These are phyloP conservation scores for Sinosuthora webbiana DNA, from an alignment of 2,113 vertebrate species.

Conservation along the genomic window DNA sequence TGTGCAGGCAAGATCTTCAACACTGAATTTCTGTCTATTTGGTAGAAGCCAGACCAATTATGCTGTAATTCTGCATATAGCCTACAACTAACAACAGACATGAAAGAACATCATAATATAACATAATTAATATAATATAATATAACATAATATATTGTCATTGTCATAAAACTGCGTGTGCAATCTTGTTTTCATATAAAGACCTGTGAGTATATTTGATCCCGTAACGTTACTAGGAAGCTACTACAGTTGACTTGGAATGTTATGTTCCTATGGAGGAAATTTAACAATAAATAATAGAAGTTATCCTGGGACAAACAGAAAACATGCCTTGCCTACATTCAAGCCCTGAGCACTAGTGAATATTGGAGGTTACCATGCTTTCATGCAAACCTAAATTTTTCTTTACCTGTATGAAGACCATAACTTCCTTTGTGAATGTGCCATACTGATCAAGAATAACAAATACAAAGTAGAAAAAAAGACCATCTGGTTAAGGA, in stretches of 20 bases:
- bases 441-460: background rate
- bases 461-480: background rate
- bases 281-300: background rate
- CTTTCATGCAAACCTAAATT: background rate
- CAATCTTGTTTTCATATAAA: background rate
- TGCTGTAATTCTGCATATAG: background rate
- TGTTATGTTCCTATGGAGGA: background rate
- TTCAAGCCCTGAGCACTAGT: background rate
- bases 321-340: background rate
- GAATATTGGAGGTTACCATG: background rate
- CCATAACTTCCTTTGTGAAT: background rate
- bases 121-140: too few species aligned
- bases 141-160: too few species aligned
- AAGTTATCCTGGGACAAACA: background rate
- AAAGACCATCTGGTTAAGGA: background rate
- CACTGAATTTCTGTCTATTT: background rate
- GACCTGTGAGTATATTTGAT: background rate
- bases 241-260: background rate
- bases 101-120: background rate
- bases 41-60: background rate
- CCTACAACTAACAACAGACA: background rate
- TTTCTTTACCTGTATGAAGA: background rate
- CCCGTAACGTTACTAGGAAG: background rate
- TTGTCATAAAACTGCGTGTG: background rate
- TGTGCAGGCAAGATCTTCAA: background rate